Base-by-base conservation (phyloP, 1,140 invertebrate genomes). In the Cotesia chilonis region DNA sequence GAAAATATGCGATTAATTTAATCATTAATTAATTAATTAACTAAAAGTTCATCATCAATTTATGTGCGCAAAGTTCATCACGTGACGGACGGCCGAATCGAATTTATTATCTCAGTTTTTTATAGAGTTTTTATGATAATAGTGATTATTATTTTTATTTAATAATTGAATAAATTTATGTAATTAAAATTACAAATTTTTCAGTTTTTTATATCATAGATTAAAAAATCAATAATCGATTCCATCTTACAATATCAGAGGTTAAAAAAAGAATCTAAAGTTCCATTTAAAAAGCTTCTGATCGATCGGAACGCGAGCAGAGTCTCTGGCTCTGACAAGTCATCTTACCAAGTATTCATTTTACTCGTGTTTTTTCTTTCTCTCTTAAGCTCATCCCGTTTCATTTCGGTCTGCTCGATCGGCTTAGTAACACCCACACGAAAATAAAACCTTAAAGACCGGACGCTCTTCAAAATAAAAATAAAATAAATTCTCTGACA, bases 1-100 rank as follows among this genome's bases (percentile, higher is more conserved):
- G 80, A 85, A 84, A 59, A 59, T 28, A 59, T 6, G 57, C 57
- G 57, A 59, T 59, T 20, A 59, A 59, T 59, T 20, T 28, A 47
- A 47, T 20, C 20, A 35, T 17, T 59, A 9, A 59, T 47, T 17
- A 41, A 41, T 41, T 47, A 9, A 9, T 47, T 9, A 47, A 47
- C 41, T 65, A 54, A 9, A 35, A 9, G 14, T 36, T 14, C 51
- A 64, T 73, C 9, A 60, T 69, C 67, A 41, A 59, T 20, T 59
- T 28, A 59, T 59, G 20, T 51, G 64, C 51, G 51, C 68, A 65
- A 57, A 65, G 61, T 64, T 60, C 51, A 68, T 68, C 68, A 51
- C 61, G 68, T 73, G 60, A 73, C 68, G 72, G 57, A 68, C 54
- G 71, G 68, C 64, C 72, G 63, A 55, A 59, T 64, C 20, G 17